These are phyloP conservation scores for Pseudomyrmex gracilis DNA, from an alignment of 1,140 invertebrate genomes.

Conservation along the genomic window DNA sequence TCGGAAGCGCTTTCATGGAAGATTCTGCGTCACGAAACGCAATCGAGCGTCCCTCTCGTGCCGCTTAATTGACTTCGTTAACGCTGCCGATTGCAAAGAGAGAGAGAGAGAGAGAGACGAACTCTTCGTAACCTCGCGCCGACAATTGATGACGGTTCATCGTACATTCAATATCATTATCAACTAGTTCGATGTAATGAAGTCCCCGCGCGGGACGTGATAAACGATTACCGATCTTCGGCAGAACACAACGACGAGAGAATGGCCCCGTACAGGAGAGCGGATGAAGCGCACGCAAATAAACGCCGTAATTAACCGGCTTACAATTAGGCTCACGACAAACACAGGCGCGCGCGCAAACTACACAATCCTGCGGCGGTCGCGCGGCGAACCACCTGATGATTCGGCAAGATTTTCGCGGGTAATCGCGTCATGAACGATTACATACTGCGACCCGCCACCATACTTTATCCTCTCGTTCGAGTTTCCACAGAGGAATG, in stretches of 20 bases:
- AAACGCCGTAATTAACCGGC: conserved; percentile 54
- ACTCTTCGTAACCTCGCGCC: not conserved
- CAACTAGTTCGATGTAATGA: conserved; percentile 21
- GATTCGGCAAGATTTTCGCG: conserved; percentile 58
- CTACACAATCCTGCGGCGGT: conserved; percentile 45
- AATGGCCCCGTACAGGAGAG: not conserved
- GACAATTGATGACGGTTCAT: conserved; percentile 52
- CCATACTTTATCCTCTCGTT: conserved; percentile 23
- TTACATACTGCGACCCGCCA: conserved; percentile 31
- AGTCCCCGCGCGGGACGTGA: conserved; percentile 15
- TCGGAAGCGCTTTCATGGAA: not conserved
- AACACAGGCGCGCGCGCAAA: conserved; percentile 27
- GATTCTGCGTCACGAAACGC: conserved; percentile 28
- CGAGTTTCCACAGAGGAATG: conserved; percentile 15
- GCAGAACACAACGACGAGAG: not conserved
- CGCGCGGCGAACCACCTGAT: conserved; percentile 55
- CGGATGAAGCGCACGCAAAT: conserved; percentile 23
- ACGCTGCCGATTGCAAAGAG: not conserved
- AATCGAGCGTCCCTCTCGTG: not conserved
- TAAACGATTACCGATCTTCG: conserved; percentile 48
- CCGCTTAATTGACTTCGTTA: conserved; percentile 51
- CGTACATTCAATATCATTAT: conserved; percentile 50
- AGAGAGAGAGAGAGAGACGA: conserved; percentile 11
- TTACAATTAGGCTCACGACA: conserved; percentile 56
- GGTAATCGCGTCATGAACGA: conserved; percentile 47